A percentile compares a stretch with the other conserved stretches of the same genome.
Conservation (phyloP, 2,797 vertebrate species). For the Typhlichthys eigenmanni region DNA sequence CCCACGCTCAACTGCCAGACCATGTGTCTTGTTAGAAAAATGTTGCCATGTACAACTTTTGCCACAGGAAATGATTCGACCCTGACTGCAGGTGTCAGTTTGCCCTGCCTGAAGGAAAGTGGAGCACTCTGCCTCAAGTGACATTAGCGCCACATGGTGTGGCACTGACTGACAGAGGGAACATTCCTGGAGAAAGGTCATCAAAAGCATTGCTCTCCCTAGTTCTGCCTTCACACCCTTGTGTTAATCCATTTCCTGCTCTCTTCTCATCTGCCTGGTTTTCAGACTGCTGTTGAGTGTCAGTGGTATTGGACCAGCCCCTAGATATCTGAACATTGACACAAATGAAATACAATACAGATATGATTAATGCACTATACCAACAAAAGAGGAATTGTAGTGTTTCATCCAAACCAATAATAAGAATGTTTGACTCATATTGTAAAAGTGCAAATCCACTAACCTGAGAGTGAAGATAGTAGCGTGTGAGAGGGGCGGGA, state of each 20-base stretch:
- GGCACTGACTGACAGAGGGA: conserved; percentile 45
- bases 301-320: no score
- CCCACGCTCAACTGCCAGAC: conserved; percentile 30
- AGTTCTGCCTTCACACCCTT: conserved; percentile 23
- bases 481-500: no score
- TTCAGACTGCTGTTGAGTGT: not conserved
- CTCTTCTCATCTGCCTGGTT: conserved; percentile 13
- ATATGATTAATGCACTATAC: not conserved
- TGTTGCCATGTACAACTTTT: conserved; percentile 40
- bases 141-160: conserved; percentile 17
- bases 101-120: conserved; percentile 6
- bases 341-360: conserved; percentile 7
- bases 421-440: no score
- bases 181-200: conserved; percentile 47
- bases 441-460: no score
- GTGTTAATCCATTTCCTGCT: conserved; percentile 35
- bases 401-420: no score
- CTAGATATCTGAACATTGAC: not conserved
- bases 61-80: conserved; percentile 43
- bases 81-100: conserved; percentile 46
- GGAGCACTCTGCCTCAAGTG: conserved; percentile 5
- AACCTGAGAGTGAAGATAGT: no score
- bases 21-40: conserved; percentile 38
- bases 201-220: conserved; percentile 25
- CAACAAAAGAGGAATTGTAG: no score